These are phyloP conservation scores for Thereva nobilitata DNA, from an alignment of 2,888 invertebrate species.

Conservation along the genomic window DNA sequence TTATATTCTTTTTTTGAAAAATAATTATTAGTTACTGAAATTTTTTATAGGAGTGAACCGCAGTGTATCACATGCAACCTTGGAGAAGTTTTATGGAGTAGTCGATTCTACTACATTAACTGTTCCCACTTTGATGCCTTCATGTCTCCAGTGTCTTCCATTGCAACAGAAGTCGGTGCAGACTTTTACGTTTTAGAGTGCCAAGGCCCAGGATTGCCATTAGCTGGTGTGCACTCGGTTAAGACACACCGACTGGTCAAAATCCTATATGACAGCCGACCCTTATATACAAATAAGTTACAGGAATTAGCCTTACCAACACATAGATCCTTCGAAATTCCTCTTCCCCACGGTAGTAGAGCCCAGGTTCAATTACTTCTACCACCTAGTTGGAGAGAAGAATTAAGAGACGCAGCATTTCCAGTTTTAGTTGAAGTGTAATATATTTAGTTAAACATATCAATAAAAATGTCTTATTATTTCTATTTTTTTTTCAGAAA, in stretches of 20 bases:
- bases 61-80: conserved; percentile 86
- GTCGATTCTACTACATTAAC: conserved; percentile 78
- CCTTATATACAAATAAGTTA: conserved; percentile 67
- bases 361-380: conserved; percentile 87
- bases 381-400: conserved; percentile 87
- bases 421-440: conserved; percentile 87
- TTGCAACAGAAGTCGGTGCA: conserved; percentile 54
- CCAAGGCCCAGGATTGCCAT: conserved; percentile 88
- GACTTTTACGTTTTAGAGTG: conserved; percentile 80
- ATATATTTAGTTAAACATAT: conserved; percentile 41
- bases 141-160: conserved; percentile 63
- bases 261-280: conserved; percentile 76
- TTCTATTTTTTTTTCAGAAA: conserved; percentile 64
- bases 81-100: conserved; percentile 75
- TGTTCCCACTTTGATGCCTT: conserved; percentile 85
- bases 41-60: conserved; percentile 64
- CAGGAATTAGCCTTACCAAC: conserved; percentile 81
- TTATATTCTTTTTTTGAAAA: not conserved
- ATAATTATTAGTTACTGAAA: not conserved
- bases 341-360: conserved; percentile 79
- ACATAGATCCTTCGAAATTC: conserved; percentile 81
- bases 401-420: conserved; percentile 82
- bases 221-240: conserved; percentile 77
- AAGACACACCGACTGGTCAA: conserved; percentile 75
- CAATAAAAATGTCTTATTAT: conserved; percentile 1